Evolutionary conservation across 92 coral and sea anemone species (phyloP).

Genomic region (Isaurus tuberculatus): DNA sequence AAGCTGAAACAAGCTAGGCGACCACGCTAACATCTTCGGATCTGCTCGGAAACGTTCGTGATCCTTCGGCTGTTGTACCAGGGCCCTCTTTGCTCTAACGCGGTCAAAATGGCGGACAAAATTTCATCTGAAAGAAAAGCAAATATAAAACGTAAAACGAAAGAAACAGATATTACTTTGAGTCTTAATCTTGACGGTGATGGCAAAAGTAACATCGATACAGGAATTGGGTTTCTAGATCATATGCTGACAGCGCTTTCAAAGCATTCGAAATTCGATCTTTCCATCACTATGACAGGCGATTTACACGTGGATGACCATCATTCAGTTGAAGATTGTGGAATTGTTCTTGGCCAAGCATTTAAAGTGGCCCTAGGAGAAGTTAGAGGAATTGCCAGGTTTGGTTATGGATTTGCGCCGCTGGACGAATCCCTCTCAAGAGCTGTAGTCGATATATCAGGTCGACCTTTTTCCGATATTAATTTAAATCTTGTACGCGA

Average conservation of each 20-base stretch:
- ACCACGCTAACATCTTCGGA: neutral
- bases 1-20: neutral
- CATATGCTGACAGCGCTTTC: constrained; percentile 69
- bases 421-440: constrained; percentile 68
- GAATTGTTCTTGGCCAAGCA: constrained; percentile 67
- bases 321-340: constrained; percentile 70
- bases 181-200: constrained; percentile 53
- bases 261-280: constrained; percentile 60
- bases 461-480: constrained; percentile 58
- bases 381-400: constrained; percentile 57
- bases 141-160: constrained; percentile 52
- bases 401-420: constrained; percentile 68
- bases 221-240: constrained; percentile 71
- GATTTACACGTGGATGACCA: constrained; percentile 69
- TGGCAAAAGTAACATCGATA: constrained; percentile 50
- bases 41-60: constrained; percentile 1
- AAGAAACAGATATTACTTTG: constrained; percentile 59
- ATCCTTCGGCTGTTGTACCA: constrained; percentile 24
- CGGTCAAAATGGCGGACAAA: constrained; percentile 57
- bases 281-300: constrained; percentile 54
- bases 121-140: constrained; percentile 45
- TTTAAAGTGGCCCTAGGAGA: constrained; percentile 68
- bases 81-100: neutral
- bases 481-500: constrained; percentile 62
- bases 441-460: constrained; percentile 67